Conservation (phyloP, 2,888 invertebrate genomes). For the Lasioglossum oenotherae region DNA sequence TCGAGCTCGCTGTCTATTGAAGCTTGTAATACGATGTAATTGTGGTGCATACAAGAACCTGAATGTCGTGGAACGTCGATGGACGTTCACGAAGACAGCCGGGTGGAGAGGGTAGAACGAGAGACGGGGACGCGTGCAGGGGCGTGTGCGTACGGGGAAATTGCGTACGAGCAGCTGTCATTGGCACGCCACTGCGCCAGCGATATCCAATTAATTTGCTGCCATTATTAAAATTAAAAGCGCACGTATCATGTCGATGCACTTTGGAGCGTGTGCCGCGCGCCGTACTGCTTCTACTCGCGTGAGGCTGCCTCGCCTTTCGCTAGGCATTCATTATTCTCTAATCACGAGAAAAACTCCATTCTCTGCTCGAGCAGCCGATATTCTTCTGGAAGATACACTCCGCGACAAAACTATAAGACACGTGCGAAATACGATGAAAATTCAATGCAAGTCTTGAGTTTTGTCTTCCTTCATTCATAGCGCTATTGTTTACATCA, state of each 20-base stretch:
- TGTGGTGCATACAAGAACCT: conserved; percentile 35
- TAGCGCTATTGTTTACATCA: too few relatives aligned
- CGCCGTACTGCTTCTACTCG: conserved; percentile 24
- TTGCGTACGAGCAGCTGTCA: conserved; percentile 73
- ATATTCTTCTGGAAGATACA: not conserved
- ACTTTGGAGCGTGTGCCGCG: conserved; percentile 20
- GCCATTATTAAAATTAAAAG: conserved; percentile 77
- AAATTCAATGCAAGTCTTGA: too few relatives aligned
- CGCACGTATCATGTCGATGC: conserved; percentile 60
- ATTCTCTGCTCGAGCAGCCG: not conserved
- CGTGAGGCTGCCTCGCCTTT: conserved; percentile 48
- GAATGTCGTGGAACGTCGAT: conserved; percentile 22
- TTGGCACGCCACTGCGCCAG: conserved; percentile 71
- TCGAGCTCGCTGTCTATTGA: conserved; percentile 28
- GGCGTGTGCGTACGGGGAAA: conserved; percentile 52
- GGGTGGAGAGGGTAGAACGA: not conserved
- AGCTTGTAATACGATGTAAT: conserved; percentile 47
- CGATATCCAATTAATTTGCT: conserved; percentile 78
- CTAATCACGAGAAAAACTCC: conserved; percentile 33
- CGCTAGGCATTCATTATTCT: conserved; percentile 45
- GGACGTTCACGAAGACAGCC: conserved; percentile 14
- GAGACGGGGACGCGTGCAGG: conserved; percentile 14
- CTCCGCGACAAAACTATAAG: too few relatives aligned
- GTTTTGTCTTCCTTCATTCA: too few relatives aligned
- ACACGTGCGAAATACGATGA: too few relatives aligned